Conservation (phyloP, 2,888 invertebrate species). For the Aphelenchoides bicaudatus region DNA sequence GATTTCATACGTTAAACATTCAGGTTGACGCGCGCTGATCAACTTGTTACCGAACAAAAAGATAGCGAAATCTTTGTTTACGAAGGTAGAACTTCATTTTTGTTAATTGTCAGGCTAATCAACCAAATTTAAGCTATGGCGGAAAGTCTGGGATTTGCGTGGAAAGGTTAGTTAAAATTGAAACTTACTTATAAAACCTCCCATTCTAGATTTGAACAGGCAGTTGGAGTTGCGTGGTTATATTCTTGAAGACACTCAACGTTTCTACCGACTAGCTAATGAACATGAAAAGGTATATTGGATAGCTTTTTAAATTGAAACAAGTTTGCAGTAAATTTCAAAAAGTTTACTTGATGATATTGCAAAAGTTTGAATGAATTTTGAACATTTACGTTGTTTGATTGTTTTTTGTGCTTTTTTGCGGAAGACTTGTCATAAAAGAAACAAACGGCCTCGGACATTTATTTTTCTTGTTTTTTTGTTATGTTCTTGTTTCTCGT, state of each 20-base stretch:
- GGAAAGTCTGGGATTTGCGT: constrained; percentile 68
- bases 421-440: no score
- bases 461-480: constrained; percentile 6
- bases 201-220: constrained; percentile 77
- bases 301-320: no score
- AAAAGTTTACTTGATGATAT: no score
- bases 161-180: no score
- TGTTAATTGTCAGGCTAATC: no score
- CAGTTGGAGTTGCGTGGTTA: constrained; percentile 75
- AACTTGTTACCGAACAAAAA: constrained; percentile 69
- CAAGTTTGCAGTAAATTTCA: no score
- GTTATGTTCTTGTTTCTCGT: constrained; percentile 1
- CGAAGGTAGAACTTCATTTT: no score
- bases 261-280: constrained; percentile 69
- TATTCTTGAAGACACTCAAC: constrained; percentile 74
- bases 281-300: constrained; percentile 62
- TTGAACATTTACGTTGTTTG: not conserved
- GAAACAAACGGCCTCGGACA: no score
- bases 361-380: no score
- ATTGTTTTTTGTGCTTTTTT: not conserved
- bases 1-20: no score
- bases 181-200: no score
- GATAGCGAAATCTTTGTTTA: constrained; percentile 73
- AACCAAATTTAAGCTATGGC: constrained; percentile 86
- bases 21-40: constrained; percentile 81